A percentile compares a stretch with the other conserved stretches of the same genome.
Conservation (phyloP, 1,140 invertebrate genomes). For the Eumeta japonica region DNA sequence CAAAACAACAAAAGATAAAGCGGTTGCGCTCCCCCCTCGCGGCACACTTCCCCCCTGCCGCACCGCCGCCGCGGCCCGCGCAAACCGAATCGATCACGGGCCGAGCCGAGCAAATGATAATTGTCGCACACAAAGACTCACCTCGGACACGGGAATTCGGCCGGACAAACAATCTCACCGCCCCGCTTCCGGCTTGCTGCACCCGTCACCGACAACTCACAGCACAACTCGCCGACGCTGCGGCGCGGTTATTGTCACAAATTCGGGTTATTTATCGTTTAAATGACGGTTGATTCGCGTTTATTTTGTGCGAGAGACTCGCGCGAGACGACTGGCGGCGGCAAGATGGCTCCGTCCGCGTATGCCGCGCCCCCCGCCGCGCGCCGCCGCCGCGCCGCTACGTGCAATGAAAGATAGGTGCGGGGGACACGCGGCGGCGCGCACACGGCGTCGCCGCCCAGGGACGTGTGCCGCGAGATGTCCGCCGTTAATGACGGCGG, state of each 20-base stretch:
- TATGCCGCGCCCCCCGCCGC: slow-evolving; percentile 16
- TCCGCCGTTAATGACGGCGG: no score
- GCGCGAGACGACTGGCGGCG: slow-evolving; percentile 44
- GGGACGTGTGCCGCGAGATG: slow-evolving; percentile 28
- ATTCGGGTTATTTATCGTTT: background rate
- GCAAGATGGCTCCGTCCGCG: slow-evolving; percentile 52
- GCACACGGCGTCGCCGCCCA: slow-evolving; percentile 22
- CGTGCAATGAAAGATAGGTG: slow-evolving; percentile 57
- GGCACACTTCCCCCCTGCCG: no score
- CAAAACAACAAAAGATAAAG: no score
- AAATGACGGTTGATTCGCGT: slow-evolving; percentile 41
- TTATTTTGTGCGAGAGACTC: slow-evolving; percentile 48
- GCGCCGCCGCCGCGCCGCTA: slow-evolving; percentile 43
- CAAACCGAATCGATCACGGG: background rate
- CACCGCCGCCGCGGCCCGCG: background rate
- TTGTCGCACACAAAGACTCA: slow-evolving; percentile 1
- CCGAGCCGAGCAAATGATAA: background rate
- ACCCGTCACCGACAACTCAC: background rate
- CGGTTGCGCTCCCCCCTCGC: no score
- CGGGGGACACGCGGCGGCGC: slow-evolving; percentile 29
- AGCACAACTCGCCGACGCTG: background rate
- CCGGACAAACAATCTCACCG: background rate
- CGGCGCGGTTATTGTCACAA: background rate
- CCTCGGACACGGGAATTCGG: background rate
- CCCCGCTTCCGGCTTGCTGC: background rate